These are phyloP conservation scores for Hylaeus volcanicus DNA, from an alignment of 1,140 invertebrate species.

Conservation along the genomic window DNA sequence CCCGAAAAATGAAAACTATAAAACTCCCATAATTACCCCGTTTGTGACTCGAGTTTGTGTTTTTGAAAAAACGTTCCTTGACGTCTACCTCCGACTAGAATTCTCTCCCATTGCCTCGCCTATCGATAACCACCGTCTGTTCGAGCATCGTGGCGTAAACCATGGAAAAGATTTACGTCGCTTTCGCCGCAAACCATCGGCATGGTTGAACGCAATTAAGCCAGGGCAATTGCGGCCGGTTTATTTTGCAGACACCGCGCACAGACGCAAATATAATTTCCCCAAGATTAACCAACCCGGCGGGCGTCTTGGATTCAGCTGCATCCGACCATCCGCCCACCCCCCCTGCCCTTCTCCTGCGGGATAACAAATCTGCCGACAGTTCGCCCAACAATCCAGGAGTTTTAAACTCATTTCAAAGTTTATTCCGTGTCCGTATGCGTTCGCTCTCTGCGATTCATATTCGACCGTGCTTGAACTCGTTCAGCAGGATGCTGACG, in stretches of 20 bases:
- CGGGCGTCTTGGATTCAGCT: neutral
- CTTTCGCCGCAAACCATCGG: neutral
- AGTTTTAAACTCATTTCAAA: slow-evolving; percentile 45
- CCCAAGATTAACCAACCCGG: slow-evolving; percentile 26
- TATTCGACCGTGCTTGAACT: neutral
- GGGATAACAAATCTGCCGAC: slow-evolving; percentile 14
- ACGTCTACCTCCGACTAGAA: no score
- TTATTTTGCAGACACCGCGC: slow-evolving; percentile 6
- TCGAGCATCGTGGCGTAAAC: no score
- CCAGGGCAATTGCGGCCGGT: neutral
- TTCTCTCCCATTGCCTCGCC: no score
- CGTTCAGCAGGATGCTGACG: neutral
- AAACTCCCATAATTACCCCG: no score
- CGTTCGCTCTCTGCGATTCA: slow-evolving; percentile 1
- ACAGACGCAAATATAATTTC: slow-evolving; percentile 38
- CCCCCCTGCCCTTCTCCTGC: no score
- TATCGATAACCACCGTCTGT: neutral
- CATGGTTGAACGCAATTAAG: slow-evolving; percentile 17
- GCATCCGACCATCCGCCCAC: neutral
- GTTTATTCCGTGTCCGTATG: slow-evolving; percentile 27
- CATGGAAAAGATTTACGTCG: neutral
- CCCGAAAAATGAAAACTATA: no score
- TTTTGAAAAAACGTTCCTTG: no score
- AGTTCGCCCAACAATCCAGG: slow-evolving; percentile 32
- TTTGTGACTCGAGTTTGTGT: no score